Conservation (phyloP, 35 echinoderm and acorn worm species). For the Anneissia japonica region DNA sequence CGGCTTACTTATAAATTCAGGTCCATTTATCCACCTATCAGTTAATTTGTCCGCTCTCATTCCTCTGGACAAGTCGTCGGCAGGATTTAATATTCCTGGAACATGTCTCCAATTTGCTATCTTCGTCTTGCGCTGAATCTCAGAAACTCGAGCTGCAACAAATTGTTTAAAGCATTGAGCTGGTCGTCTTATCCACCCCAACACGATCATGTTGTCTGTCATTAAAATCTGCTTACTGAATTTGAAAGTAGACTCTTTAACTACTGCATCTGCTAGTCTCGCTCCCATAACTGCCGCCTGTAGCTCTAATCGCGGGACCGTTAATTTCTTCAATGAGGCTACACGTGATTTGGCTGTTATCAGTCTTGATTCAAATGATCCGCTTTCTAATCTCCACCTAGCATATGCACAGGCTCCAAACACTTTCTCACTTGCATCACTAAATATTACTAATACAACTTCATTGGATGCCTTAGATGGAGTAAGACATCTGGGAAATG, state of each 20-base stretch:
- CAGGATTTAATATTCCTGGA: no score
- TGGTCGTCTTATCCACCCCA: background rate
- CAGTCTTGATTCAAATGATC: background rate
- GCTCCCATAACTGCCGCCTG: background rate
- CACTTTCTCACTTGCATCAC: slow-evolving; percentile 34
- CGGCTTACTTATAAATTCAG: no score
- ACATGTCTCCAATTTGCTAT: no score
- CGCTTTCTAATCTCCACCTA: background rate
- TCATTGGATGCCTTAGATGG: background rate
- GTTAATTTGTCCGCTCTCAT: no score
- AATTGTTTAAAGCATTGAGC: background rate
- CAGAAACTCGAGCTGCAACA: background rate
- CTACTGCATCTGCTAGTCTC: background rate
- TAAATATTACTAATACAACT: slow-evolving; percentile 2
- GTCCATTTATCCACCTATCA: no score
- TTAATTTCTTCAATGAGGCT: background rate
- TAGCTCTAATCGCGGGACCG: background rate
- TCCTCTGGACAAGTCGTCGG: no score
- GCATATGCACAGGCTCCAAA: slow-evolving; percentile 16
- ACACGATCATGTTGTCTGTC: background rate
- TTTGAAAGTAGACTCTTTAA: background rate
- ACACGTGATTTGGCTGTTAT: background rate
- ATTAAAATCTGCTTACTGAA: background rate
- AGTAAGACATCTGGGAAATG: slow-evolving; percentile 42
- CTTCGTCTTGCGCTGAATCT: background rate